These are phyloP conservation scores for Sycophila sp. DNA, from an alignment of 1,140 invertebrate species.

Conservation along the genomic window DNA sequence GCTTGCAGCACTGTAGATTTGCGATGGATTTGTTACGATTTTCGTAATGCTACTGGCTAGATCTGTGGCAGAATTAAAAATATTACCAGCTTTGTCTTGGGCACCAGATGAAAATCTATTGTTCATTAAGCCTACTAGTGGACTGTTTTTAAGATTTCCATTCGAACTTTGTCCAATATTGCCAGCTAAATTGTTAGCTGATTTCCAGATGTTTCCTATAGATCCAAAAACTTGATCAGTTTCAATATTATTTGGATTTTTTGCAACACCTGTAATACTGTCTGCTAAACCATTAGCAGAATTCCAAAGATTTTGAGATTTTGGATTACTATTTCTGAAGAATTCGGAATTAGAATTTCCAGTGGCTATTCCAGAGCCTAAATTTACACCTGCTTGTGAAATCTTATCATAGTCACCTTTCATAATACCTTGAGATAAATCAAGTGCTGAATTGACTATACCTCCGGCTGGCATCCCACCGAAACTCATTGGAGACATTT, in stretches of 20 bases:
- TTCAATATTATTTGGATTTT: background rate
- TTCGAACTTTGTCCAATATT: background rate
- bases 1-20: background rate
- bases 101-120: background rate
- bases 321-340: background rate
- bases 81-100: background rate
- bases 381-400: background rate
- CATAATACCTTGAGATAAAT: background rate
- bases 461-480: no score
- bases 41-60: background rate
- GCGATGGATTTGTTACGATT: background rate
- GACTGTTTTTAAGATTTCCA: background rate
- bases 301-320: background rate
- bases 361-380: background rate
- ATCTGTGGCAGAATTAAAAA: background rate
- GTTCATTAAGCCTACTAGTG: no score
- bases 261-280: background rate
- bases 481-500: no score
- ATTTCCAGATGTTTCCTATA: background rate
- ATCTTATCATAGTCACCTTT: background rate
- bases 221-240: background rate
- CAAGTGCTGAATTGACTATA: no score
- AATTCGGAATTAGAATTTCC: background rate
- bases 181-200: background rate
- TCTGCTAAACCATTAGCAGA: background rate